These are phyloP conservation scores for Anisognathus igniventris DNA, from an alignment of 2,797 vertebrate species.

Conservation along the genomic window DNA sequence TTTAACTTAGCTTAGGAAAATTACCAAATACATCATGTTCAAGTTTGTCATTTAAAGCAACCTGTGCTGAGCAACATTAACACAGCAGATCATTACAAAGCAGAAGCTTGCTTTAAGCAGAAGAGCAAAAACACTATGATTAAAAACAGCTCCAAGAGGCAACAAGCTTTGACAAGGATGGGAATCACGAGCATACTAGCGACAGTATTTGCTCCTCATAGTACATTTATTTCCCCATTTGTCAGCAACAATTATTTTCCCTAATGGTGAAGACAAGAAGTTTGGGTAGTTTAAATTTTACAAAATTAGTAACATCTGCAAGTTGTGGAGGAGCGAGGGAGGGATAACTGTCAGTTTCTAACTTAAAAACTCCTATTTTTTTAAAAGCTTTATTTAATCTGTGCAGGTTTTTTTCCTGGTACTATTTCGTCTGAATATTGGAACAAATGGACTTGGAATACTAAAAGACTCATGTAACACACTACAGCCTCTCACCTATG, in stretches of 20 bases:
- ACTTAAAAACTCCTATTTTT: background rate
- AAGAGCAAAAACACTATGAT: slow-evolving; percentile 13
- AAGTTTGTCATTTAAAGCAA: slow-evolving; percentile 15
- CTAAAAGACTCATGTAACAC: background rate
- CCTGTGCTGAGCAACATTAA: background rate
- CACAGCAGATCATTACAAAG: slow-evolving; percentile 8
- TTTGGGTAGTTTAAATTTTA: background rate
- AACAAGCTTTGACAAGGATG: slow-evolving; percentile 43
- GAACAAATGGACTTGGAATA: background rate
- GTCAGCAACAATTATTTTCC: slow-evolving; percentile 51
- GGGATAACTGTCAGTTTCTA: slow-evolving; percentile 21
- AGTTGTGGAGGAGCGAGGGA: background rate
- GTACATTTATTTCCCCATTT: slow-evolving; percentile 36
- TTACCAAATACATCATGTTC: background rate
- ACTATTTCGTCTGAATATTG: background rate
- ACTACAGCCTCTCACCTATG: background rate
- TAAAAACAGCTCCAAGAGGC: slow-evolving; percentile 21
- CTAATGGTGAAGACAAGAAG: slow-evolving; percentile 49
- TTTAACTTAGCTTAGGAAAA: background rate
- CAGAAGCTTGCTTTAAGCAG: slow-evolving; percentile 32
- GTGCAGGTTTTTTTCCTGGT: background rate
- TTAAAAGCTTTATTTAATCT: background rate
- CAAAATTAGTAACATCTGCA: slow-evolving; percentile 41
- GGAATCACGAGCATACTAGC: background rate
- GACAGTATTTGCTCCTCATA: slow-evolving; percentile 19